A percentile compares a stretch with the other conserved stretches of the same genome.
Evolutionary conservation across 2,888 invertebrate species (phyloP).

Genomic region (Diachrysia chrysitis): DNA sequence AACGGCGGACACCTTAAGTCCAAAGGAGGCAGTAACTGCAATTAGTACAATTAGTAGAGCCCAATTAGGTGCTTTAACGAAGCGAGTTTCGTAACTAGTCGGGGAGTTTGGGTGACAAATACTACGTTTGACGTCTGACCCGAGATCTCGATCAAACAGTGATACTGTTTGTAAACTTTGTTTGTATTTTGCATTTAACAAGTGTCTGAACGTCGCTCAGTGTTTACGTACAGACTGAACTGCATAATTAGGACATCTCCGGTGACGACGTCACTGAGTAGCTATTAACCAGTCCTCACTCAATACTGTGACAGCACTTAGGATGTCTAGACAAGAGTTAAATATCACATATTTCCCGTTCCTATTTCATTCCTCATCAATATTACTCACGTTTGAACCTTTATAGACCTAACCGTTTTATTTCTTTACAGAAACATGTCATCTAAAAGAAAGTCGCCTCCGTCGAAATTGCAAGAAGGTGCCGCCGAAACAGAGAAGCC

Average conservation of each 20-base stretch:
- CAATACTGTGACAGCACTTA: constrained; percentile 43
- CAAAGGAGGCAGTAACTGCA: constrained; percentile 80
- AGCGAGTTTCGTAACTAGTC: constrained; percentile 80
- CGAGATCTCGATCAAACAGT: constrained; percentile 73
- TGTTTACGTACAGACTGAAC: constrained; percentile 30
- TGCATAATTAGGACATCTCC: constrained; percentile 50
- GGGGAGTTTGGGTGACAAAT: constrained; percentile 80
- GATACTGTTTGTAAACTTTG: constrained; percentile 64
- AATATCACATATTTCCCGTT: constrained; percentile 19
- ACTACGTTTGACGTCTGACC: constrained; percentile 81
- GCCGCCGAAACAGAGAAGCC: constrained; percentile 85
- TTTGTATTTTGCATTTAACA: constrained; percentile 71
- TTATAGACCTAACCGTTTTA: constrained; percentile 33
- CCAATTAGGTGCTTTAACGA: constrained; percentile 87
- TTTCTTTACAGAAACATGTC: constrained; percentile 96
- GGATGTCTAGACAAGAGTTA: constrained; percentile 34
- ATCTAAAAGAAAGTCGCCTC: constrained; percentile 98
- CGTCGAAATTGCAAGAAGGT: constrained; percentile 96
- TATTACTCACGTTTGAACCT: constrained; percentile 12
- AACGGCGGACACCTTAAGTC: constrained; percentile 79
- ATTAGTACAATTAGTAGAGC: constrained; percentile 84
- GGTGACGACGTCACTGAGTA: constrained; percentile 32
- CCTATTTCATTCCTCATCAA: constrained; percentile 23
- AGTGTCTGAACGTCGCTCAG: constrained; percentile 33
- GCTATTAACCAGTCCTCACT: constrained; percentile 45